Evolutionary conservation across 2,888 invertebrate species (phyloP).

Genomic region (Tipula vernalis): DNA sequence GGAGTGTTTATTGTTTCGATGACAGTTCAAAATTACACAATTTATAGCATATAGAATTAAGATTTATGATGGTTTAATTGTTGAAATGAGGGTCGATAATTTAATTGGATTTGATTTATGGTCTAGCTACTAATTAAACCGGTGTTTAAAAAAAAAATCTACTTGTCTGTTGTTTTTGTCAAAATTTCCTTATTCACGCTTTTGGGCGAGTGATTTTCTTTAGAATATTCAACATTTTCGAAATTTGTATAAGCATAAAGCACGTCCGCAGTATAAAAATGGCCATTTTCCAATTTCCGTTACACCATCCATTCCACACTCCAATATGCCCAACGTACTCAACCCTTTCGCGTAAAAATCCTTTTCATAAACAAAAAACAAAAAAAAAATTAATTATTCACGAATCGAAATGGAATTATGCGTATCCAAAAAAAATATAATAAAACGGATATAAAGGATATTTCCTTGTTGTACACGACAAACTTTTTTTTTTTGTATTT

Average conservation of each 20-base stretch:
- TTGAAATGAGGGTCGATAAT: not conserved
- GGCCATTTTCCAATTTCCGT: not conserved
- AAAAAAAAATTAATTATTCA: not conserved
- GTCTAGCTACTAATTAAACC: too few species aligned
- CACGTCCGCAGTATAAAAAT: not conserved
- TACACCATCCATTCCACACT: not conserved
- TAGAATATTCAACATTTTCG: too few species aligned
- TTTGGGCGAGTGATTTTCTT: too few species aligned
- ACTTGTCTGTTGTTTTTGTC: too few species aligned
- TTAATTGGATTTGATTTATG: too few species aligned
- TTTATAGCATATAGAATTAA: not conserved
- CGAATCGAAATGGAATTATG: slow-evolving; percentile 4
- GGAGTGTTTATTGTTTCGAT: not conserved
- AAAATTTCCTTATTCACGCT: too few species aligned
- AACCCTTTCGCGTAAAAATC: not conserved
- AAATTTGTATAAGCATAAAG: not conserved
- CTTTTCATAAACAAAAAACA: not conserved
- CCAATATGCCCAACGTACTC: not conserved
- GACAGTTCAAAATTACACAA: not conserved
- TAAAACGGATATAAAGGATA: slow-evolving; percentile 4
- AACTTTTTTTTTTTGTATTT: not conserved
- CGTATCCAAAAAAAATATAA: not conserved
- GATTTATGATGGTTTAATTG: not conserved
- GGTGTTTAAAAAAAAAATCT: too few species aligned
- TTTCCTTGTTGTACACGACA: not conserved